A percentile compares a stretch with the other conserved stretches of the same genome.
Evolutionary conservation across 2,888 invertebrate genomes (phyloP).

Genomic region (Drosophila helvetica): DNA sequence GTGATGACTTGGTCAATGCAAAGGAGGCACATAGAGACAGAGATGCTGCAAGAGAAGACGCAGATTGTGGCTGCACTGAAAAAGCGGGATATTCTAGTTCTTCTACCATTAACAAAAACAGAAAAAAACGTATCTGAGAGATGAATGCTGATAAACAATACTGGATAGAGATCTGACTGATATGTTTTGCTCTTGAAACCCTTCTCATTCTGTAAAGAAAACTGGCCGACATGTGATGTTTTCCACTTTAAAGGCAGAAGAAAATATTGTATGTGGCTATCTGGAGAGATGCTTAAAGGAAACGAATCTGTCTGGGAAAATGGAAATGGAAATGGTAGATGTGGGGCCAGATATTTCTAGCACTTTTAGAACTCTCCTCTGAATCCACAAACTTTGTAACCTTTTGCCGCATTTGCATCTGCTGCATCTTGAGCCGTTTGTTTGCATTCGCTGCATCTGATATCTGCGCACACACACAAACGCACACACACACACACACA

Average conservation of each 20-base stretch:
- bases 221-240: neutral
- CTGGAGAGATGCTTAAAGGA: neutral
- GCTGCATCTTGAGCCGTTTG: neutral
- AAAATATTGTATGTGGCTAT: neutral
- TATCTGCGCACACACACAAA: slow-evolving; percentile 26
- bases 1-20: slow-evolving; percentile 19
- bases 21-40: slow-evolving; percentile 36
- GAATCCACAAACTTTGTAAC: slow-evolving; percentile 8
- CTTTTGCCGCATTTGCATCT: slow-evolving; percentile 16
- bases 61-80: neutral
- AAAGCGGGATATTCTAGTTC: neutral
- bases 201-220: neutral
- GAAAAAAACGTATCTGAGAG: neutral
- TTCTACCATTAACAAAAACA: neutral
- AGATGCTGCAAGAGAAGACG: slow-evolving; percentile 11
- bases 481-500: too few species aligned
- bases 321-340: neutral
- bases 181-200: neutral
- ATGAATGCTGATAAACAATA: neutral
- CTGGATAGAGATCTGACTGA: neutral
- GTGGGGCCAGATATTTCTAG: neutral
- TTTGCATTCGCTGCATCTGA: slow-evolving; percentile 22
- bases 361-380: neutral
- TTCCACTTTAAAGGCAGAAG: neutral
- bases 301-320: neutral